Base-by-base conservation (phyloP, 2,113 vertebrate species). In the Lagopus muta region DNA sequence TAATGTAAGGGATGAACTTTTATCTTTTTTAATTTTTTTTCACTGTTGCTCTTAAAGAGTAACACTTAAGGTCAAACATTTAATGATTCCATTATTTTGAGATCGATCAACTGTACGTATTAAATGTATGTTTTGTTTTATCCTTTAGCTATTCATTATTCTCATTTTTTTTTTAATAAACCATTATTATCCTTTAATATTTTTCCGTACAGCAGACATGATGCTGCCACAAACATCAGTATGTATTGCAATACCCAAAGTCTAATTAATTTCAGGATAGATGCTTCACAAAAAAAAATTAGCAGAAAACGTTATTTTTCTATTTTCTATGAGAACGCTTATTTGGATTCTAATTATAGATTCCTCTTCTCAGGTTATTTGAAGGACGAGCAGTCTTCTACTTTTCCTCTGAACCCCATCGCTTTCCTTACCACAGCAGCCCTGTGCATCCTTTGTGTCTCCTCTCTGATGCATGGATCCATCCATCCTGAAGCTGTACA, bases 381-480 rank as follows among this genome's bases (percentile, higher is more conserved):
- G 69, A 36, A 81, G 71, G 62, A 19, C 38, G 70, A 42, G 24
- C n/a, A 77, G 0, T 36, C 50, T 88, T 86, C 50, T 48, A 10
- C 42, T 55, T 24, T 14, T 83, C 15, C 45, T 77, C 69, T 74
- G 65, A 77, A 47, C 50, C 32, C 3, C 25, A 60, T 30, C 90
- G 42, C 20, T 70, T 81, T 54, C 45, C n/a, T 76, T 66, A 24
- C 8, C 0, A 0, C 47, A 83, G 76, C n/a, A 73, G 20, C 70
- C 38, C 71, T 21, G 4, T 19, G 0, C 10, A 55, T 60, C 83
- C 60, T 86, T 62, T 91, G 19, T 50, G 40, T 50, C 24, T 28
- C 18, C 8, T 66, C 32, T 65, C 61, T 77, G 24, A 50, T 28
- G 30, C 25, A 43, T 13, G 10, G 21, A 70, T 55, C 50, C 73